A percentile compares a stretch with the other conserved stretches of the same genome.
These are phyloP conservation scores for Trematomus loennbergii DNA, from an alignment of 2,113 vertebrate genomes.

Conservation along the genomic window DNA sequence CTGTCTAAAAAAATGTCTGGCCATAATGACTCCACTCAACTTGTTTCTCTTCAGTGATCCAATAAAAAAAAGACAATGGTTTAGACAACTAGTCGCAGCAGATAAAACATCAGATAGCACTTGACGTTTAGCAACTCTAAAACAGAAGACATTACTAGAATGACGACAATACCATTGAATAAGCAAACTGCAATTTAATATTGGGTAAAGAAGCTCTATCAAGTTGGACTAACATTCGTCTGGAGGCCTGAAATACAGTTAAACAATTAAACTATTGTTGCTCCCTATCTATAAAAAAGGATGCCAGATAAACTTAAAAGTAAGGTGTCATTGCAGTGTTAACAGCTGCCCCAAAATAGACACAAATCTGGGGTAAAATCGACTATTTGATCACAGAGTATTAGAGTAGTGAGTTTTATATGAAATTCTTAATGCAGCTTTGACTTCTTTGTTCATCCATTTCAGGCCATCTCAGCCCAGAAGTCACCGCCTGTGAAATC, in stretches of 20 bases:
- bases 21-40: too few relatives aligned
- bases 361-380: not conserved
- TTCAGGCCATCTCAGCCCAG: not conserved
- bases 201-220: too few relatives aligned
- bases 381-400: not conserved
- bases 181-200: too few relatives aligned
- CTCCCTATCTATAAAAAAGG: not conserved
- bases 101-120: too few relatives aligned
- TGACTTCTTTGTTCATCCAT: conserved; percentile 24
- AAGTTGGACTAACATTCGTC: not conserved
- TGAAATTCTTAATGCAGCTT: conserved; percentile 6
- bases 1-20: too few relatives aligned
- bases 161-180: too few relatives aligned
- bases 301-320: not conserved
- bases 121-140: too few relatives aligned
- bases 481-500: conserved; percentile 22
- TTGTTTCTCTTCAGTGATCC: too few relatives aligned
- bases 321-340: not conserved
- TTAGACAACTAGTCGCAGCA: too few relatives aligned
- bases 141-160: too few relatives aligned
- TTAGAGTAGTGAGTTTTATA: not conserved
- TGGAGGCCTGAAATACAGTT: not conserved
- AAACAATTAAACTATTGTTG: too few relatives aligned
- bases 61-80: too few relatives aligned
- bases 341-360: not conserved